Evolutionary conservation across 2,888 invertebrate species (phyloP).

Genomic region (Drosophila tanythrix): DNA sequence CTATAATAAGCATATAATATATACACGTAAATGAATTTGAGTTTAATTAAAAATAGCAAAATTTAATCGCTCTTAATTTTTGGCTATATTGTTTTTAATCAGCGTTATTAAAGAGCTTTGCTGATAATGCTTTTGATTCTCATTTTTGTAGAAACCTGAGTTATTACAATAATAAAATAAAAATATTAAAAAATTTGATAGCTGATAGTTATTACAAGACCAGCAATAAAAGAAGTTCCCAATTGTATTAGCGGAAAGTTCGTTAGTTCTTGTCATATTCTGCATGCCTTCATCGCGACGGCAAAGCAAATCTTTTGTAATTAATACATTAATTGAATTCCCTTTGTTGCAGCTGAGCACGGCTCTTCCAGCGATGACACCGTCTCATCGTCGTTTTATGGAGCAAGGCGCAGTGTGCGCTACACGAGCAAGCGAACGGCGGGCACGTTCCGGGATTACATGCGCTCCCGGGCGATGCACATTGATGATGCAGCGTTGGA

Average conservation of each 20-base stretch:
- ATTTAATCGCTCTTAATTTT: neutral
- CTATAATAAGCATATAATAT: neutral
- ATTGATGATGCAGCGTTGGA: slow-evolving; percentile 82
- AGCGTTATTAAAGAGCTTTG: neutral
- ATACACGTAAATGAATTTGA: neutral
- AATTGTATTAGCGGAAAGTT: neutral
- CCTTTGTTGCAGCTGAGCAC: slow-evolving; percentile 69
- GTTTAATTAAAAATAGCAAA: neutral
- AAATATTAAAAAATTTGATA: fast-evolving
- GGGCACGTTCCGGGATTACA: slow-evolving; percentile 84
- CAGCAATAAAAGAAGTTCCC: neutral
- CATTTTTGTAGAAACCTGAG: neutral
- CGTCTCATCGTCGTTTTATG: slow-evolving; percentile 84
- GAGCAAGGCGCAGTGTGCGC: slow-evolving; percentile 84
- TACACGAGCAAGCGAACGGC: slow-evolving; percentile 85
- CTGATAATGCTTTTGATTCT: neutral
- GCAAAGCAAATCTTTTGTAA: neutral
- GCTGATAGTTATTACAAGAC: neutral
- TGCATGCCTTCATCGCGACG: too few relatives aligned
- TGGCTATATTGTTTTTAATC: neutral
- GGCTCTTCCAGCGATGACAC: slow-evolving; percentile 85
- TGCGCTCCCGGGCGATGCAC: slow-evolving; percentile 83
- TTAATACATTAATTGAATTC: neutral
- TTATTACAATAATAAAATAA: neutral
- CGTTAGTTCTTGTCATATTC: neutral